Evolutionary conservation across 2,113 vertebrate genomes (phyloP).

Genomic region (human): DNA sequence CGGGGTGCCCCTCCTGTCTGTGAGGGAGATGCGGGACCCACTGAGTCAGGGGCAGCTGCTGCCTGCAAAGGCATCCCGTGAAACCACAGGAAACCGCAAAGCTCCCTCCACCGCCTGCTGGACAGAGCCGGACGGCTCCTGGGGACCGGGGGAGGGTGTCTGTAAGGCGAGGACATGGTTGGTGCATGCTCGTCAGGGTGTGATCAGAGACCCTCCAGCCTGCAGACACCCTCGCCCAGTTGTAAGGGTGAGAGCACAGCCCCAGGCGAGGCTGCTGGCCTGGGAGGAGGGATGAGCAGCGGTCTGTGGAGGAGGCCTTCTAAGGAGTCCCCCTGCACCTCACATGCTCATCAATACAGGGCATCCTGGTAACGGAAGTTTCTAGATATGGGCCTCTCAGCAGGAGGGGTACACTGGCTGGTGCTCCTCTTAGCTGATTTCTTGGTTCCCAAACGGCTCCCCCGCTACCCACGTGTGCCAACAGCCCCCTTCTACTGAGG

Average conservation of each 20-base stretch:
- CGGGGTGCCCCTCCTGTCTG: background rate
- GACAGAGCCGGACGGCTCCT: rapidly evolving
- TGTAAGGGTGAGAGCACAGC: background rate
- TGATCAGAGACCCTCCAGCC: too few relatives aligned
- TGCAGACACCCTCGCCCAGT: background rate
- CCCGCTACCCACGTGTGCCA: rapidly evolving
- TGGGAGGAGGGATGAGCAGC: background rate
- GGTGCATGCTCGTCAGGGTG: background rate
- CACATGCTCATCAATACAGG: background rate
- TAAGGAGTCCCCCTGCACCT: background rate
- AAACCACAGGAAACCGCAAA: rapidly evolving
- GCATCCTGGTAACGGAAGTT: rapidly evolving
- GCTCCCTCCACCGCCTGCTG: background rate
- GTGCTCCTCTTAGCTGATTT: too few relatives aligned
- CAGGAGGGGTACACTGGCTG: background rate
- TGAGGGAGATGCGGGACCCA: too few relatives aligned
- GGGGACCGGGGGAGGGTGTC: background rate
- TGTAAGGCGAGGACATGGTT: background rate
- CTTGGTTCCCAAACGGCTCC: background rate
- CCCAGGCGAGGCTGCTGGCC: background rate
- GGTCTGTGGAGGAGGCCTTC: background rate
- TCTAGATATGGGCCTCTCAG: rapidly evolving
- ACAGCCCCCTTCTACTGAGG: background rate
- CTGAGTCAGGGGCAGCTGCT: rapidly evolving
- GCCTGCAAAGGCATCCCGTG: background rate